phyloP scores from a whole-genome alignment of 1,140 invertebrate species.

The Liolophura sinensis region DNA sequence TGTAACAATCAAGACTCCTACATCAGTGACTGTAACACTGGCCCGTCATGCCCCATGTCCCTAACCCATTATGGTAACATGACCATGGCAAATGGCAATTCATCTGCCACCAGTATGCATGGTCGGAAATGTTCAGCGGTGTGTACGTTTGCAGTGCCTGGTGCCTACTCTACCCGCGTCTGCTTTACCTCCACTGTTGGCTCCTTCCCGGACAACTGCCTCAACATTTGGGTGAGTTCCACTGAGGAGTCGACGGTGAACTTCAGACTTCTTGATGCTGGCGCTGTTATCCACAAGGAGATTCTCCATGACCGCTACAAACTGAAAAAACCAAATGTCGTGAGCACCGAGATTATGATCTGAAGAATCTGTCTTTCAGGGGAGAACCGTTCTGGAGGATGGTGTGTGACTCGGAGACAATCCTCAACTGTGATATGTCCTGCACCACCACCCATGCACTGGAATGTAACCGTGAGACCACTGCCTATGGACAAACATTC shows the following conservation, averaged over 20 bases:
- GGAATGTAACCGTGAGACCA: conserved; percentile 73
- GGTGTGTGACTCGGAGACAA: conserved; percentile 30
- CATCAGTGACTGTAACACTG: conserved; percentile 29
- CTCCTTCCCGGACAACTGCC: conserved; percentile 6
- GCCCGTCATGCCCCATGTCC: conserved; percentile 6
- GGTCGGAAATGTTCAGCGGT: conserved; percentile 12
- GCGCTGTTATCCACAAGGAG: conserved; percentile 19
- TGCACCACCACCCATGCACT: conserved; percentile 23
- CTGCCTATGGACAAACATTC: conserved; percentile 61
- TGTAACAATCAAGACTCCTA: conserved; percentile 42
- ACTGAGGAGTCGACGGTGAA: conserved; percentile 3
- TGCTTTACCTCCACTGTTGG: conserved; percentile 8
- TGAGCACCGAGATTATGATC: conserved; percentile 35
- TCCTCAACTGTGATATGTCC: conserved; percentile 27
- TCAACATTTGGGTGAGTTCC: conserved; percentile 13
- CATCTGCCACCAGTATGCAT: not conserved
- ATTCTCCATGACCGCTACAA: conserved; percentile 12
- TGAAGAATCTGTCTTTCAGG: conserved; percentile 30
- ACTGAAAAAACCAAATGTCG: conserved; percentile 20
- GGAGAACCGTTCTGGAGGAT: conserved; percentile 32
- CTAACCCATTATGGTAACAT: conserved; percentile 6
- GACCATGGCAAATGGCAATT: not conserved
- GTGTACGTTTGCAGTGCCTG: conserved; percentile 10
- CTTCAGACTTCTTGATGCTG: conserved; percentile 12
- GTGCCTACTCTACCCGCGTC: conserved; percentile 9